Base-by-base conservation (phyloP, 2,888 invertebrate genomes). In the Periphyllus acericola region DNA sequence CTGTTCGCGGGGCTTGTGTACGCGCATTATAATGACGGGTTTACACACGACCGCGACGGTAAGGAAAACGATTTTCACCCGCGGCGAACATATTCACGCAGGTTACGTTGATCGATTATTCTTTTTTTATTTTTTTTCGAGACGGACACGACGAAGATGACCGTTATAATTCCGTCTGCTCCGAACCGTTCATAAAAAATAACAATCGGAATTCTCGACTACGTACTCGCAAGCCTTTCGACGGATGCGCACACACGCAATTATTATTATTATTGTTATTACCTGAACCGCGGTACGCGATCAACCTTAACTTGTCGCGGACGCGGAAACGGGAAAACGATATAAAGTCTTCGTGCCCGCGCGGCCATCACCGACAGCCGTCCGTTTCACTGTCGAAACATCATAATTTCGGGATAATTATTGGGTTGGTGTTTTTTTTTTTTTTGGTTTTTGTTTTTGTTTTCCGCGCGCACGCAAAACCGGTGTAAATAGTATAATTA, bases 1-100 rank as follows among this genome's bases (percentile, higher is more conserved):
- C 66, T 60, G 74, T 83, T 72, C 72, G 52, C 40, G 32, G 34
- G 25, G 9, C n/a, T 34, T 34, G 32, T 71, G 14, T 46, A 36
- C 36, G 36, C 6, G 4, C 3, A 46, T 14, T 29, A 17, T 75
- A 76, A 84, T 76, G 84, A 84, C 40, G 32, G 84, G 84, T 84
- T n/a, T 84, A 46, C 66, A 32, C 19, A 75, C n/a, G 29, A 17
- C 17, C 19, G 32, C 71, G 29, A n/a, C n/a, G n/a, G n/a, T n/a
- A n/a, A n/a, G 8, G 36, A 25, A 60, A 40, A 40, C 71, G 68
- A 34, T 75, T 75, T 75, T 83, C 29, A 9, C 83, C 60, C 75
- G 83, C 60, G 83, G 83, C 83, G n/a, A 8, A 9, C 9, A 60
- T 5, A 60, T 60, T 25, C 3, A 8, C 21, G 5, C 6, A 21